Base-by-base conservation (phyloP, 1,140 invertebrate species). In the Conus betulinus region DNA sequence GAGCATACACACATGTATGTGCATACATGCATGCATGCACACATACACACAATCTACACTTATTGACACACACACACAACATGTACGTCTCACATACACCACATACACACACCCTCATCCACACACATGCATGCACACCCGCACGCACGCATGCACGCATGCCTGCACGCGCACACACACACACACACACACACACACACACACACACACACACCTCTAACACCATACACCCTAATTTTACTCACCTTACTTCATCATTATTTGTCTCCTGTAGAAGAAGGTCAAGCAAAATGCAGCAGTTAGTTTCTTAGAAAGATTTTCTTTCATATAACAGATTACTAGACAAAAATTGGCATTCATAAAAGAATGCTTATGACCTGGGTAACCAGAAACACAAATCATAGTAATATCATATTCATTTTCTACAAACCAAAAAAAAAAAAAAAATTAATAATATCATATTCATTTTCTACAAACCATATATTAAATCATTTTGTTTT, bases 211-310 rank as follows among this genome's bases (percentile, higher is more conserved):
- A 81, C 79, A 81, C 79, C 13, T 51, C 15, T 15, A 11, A 60
- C 57, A 60, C 8, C 8, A 8, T 11, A 60, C 8, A 60, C 57
- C 8, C 8, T 15, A 60, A 8, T 11, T 15, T 10, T 13, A 53
- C 87, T 88, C 88, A 91, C 92, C 91, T 90, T 3, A 95, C 89
- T 91, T 95, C 91, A 53, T 95, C 94, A 91, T 95, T 60, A 95
- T 95, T 71, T 94, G 93, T 87, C 94, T 91, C 93, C 94, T 95
- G 87, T 25, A 91, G 90, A 88, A 81, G 51, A 89, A 88, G 82
- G 39, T 39, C 39, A 39, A 39, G 39, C 39, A 39, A 39, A 39
- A 39, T 39, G 3, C 39, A 39, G 39, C 0, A 39, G 3, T 39
- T 39, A 39, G 39, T 39, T 39, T 39, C 3, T 39, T 39, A 60